phyloP scores from a whole-genome alignment of 1,140 invertebrate genomes.

The Heliconius congener region DNA sequence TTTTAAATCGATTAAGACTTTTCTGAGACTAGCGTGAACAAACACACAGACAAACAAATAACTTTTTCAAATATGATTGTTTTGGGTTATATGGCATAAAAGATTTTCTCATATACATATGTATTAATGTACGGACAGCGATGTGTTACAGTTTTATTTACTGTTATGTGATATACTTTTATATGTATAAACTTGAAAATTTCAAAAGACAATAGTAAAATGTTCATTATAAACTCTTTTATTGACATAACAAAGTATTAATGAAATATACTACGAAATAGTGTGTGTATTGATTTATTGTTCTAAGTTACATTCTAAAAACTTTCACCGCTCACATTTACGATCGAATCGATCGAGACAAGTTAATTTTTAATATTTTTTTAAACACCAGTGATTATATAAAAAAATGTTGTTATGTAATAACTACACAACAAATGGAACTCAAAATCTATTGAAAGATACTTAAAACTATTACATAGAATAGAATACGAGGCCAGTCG shows the following conservation, averaged over 20 bases:
- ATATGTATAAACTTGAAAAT: no score
- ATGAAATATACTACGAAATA: neutral
- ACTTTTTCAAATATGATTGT: no score
- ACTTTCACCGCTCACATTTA: slow-evolving; percentile 20
- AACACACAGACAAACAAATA: neutral
- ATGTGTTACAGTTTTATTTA: no score
- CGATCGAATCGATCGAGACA: slow-evolving; percentile 10
- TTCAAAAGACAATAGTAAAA: neutral
- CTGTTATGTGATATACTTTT: no score
- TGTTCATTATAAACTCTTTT: neutral
- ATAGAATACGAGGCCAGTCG: no score
- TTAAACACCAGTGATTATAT: slow-evolving; percentile 14
- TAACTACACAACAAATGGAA: neutral
- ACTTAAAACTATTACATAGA: neutral
- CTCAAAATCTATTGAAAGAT: slow-evolving; percentile 4
- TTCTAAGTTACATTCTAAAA: slow-evolving; percentile 25
- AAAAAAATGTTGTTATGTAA: slow-evolving; percentile 13
- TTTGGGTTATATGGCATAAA: no score
- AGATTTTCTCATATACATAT: no score
- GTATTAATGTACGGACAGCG: no score
- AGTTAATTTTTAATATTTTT: slow-evolving; percentile 15
- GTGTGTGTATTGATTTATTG: slow-evolving; percentile 19
- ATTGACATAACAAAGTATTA: neutral
- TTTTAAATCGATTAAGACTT: no score
- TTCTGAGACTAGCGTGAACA: neutral